These are phyloP conservation scores for Drosophila heteroneura DNA, from an alignment of 2,888 invertebrate species.

Conservation along the genomic window DNA sequence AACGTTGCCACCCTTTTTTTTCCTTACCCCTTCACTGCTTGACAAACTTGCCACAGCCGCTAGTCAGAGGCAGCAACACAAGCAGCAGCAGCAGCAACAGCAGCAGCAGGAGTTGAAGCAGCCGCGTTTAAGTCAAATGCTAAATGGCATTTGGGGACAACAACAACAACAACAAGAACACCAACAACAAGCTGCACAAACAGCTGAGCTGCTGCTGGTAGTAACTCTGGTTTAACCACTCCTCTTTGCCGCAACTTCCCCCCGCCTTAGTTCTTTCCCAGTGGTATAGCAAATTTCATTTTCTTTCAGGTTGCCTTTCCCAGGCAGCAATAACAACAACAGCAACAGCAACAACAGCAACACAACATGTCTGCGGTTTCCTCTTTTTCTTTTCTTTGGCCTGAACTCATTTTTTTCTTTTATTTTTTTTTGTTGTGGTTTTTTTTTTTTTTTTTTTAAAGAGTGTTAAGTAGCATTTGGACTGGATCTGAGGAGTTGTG, in stretches of 20 bases:
- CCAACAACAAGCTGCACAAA: slow-evolving; percentile 37
- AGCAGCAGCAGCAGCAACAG: slow-evolving; percentile 24
- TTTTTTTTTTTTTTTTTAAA: slow-evolving; percentile 17
- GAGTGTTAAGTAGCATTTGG: slow-evolving; percentile 54
- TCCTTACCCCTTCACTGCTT: background rate
- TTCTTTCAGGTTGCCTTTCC: slow-evolving; percentile 48
- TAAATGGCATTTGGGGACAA: slow-evolving; percentile 77
- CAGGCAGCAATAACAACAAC: slow-evolving; percentile 20
- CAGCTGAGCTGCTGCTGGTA: slow-evolving; percentile 63
- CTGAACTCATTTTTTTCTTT: slow-evolving; percentile 14
- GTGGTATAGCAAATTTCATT: slow-evolving; percentile 51
- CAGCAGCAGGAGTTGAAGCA: slow-evolving; percentile 8
- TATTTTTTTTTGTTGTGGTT: background rate
- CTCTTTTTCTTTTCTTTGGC: slow-evolving; percentile 15
- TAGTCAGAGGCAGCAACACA: slow-evolving; percentile 28
- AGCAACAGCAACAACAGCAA: background rate
- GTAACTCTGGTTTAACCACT: slow-evolving; percentile 10
- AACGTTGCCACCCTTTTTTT: background rate
- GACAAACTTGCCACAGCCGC: slow-evolving; percentile 44
- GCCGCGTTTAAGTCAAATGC: slow-evolving; percentile 74
- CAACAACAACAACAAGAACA: slow-evolving; percentile 44
- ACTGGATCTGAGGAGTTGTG: slow-evolving; percentile 21
- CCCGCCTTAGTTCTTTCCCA: background rate
- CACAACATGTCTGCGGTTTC: slow-evolving; percentile 61
- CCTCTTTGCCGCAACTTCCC: background rate